These are phyloP conservation scores for Corapipo altera DNA, from an alignment of 2,113 vertebrate genomes.

Conservation along the genomic window DNA sequence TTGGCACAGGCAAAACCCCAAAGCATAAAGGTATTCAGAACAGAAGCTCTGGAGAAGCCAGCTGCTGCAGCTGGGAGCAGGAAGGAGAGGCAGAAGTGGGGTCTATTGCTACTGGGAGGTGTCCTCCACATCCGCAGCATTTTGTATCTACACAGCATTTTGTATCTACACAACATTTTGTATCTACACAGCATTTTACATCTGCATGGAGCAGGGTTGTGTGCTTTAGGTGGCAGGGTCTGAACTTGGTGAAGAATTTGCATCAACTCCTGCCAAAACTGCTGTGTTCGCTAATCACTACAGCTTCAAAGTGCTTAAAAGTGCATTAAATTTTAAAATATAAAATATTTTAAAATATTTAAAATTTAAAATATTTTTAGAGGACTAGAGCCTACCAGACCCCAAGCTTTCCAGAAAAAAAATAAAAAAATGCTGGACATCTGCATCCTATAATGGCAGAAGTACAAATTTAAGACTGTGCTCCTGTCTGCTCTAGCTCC, in stretches of 20 bases:
- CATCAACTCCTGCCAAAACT: not conserved
- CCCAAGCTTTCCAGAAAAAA: not conserved
- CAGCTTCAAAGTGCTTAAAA: not conserved
- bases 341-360: too few relatives aligned
- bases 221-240: not conserved
- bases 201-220: not conserved
- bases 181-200: not conserved
- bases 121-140: not conserved
- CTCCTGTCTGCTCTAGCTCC: not conserved
- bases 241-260: not conserved
- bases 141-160: not conserved
- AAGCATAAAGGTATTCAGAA: not conserved
- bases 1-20: not conserved
- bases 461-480: not conserved
- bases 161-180: not conserved
- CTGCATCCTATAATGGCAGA: not conserved
- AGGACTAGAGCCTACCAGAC: not conserved
- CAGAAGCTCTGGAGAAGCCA: not conserved
- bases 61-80: not conserved
- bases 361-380: not conserved
- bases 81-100: not conserved
- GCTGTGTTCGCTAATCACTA: fast-evolving
- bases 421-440: not conserved
- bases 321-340: not conserved
- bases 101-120: not conserved